Base-by-base conservation (phyloP, 2,888 invertebrate genomes). In the Drosophila pseudotalamancana region DNA sequence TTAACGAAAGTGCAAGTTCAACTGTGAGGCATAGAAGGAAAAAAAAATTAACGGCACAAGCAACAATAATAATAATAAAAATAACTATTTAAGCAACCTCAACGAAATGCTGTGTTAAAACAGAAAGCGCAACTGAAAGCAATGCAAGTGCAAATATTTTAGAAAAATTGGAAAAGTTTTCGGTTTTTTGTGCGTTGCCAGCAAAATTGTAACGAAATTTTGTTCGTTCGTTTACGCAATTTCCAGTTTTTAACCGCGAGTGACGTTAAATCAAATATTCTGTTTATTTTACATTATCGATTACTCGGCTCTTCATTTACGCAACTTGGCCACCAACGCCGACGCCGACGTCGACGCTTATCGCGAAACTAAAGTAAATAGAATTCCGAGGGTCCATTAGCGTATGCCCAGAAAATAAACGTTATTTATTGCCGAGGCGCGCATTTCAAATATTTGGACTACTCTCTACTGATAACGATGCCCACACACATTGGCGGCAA, bases 381-480 rank as follows among this genome's bases (percentile, higher is more conserved):
- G 27, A 23, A 18, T n/a, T 8, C 14, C 49, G 9, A 45, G 19
- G 19, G 55, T 70, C 76, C 88, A 84, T 84, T 84, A 84, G 87
- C 84, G 67, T 68, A 56, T 73, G 65, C 34, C 35, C 23, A 18
- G 59, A 34, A 34, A 34, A 16, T 14, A 14, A 16, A 1, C 34
- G 34, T 50, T 66, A 66, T 56, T 66, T 45, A 62, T 27, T 55
- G 55, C 50, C 50, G 16, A 45, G 21, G 31, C 35, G 61, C 53
- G 48, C 70, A 55, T 55, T 68, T 60, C 46, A 79, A 87, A 82
- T 79, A 85, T 79, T 85, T 82, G 67, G 14, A 9, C 16, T 37
- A n/a, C 25, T 6, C 27, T 16, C 16, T 16, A 16, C 45, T 70
- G 70, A 83, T 77, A 60, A 62, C 55, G 46, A 87, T 82, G 83